Percentiles rank a stretch among this genome's conserved stretches.
These are phyloP conservation scores for Anisognathus igniventris DNA, from an alignment of 2,797 vertebrate genomes.

Conservation along the genomic window DNA sequence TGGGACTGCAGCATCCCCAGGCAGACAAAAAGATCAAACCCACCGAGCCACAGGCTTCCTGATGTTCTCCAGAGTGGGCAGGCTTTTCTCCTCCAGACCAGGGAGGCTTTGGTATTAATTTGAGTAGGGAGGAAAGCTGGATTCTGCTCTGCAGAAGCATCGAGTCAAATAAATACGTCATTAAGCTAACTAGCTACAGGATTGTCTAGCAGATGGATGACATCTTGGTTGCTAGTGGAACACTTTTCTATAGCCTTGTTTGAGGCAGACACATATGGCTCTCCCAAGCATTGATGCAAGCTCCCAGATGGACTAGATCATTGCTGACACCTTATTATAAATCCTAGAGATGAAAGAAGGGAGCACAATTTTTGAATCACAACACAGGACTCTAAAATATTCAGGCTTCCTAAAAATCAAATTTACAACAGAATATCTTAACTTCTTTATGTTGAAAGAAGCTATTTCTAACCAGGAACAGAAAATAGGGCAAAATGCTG, in stretches of 20 bases:
- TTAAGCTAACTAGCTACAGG: conserved; percentile 63
- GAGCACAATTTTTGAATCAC: conserved; percentile 57
- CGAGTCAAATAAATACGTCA: conserved; percentile 62
- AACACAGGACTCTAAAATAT: conserved; percentile 46
- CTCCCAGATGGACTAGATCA: conserved; percentile 68
- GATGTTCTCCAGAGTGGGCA: neutral
- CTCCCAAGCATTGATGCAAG: conserved; percentile 65
- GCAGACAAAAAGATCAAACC: neutral
- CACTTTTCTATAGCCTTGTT: conserved; percentile 64
- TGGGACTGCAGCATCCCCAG: neutral
- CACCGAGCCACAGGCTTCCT: neutral
- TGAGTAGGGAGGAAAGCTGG: neutral
- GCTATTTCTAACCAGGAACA: neutral
- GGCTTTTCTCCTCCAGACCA: neutral
- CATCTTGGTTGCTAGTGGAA: conserved; percentile 69
- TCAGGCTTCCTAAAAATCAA: conserved; percentile 47
- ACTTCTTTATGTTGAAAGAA: neutral
- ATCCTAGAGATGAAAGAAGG: conserved; percentile 59
- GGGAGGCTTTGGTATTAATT: neutral
- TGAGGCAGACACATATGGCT: conserved; percentile 66
- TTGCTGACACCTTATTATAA: conserved; percentile 66
- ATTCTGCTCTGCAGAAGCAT: conserved; percentile 16
- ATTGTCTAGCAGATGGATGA: conserved; percentile 67
- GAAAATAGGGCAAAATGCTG: neutral
- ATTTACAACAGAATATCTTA: neutral